phyloP scores from a whole-genome alignment of 2,888 invertebrate genomes.

The Calliphora vomitoria region DNA sequence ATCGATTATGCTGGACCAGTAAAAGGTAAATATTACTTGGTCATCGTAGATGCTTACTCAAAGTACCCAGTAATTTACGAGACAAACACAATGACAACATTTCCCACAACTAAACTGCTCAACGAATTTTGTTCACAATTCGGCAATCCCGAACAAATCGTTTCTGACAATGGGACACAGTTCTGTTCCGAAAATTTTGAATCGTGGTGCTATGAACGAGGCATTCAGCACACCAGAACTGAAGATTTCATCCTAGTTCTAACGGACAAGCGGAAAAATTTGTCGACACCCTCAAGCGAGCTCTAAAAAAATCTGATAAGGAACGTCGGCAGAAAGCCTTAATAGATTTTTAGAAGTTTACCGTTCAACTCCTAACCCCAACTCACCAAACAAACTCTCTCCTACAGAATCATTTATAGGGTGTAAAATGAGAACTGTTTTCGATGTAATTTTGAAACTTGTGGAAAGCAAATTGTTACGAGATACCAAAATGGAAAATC shows the following conservation, averaged over 20 bases:
- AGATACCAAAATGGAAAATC: too few relatives aligned
- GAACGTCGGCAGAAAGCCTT: too few relatives aligned
- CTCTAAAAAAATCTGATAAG: too few relatives aligned
- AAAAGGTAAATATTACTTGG: slow-evolving; percentile 22
- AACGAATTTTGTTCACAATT: slow-evolving; percentile 3
- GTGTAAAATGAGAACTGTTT: too few relatives aligned
- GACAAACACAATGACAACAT: slow-evolving; percentile 32
- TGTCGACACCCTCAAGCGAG: slow-evolving; percentile 1
- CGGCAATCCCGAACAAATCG: slow-evolving; percentile 28
- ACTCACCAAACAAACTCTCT: too few relatives aligned
- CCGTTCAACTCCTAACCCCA: too few relatives aligned
- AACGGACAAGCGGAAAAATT: slow-evolving; percentile 40
- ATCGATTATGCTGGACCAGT: slow-evolving; percentile 62
- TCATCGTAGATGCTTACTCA: slow-evolving; percentile 21
- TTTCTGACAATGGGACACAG: neutral
- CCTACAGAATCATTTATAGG: too few relatives aligned
- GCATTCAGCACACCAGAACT: neutral
- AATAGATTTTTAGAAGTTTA: too few relatives aligned
- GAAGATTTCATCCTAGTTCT: too few relatives aligned
- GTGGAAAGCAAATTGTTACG: too few relatives aligned
- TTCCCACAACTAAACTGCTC: slow-evolving; percentile 6
- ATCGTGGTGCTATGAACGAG: slow-evolving; percentile 13
- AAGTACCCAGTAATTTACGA: slow-evolving; percentile 57
- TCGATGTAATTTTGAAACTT: too few relatives aligned
- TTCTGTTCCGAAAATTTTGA: slow-evolving; percentile 28